A percentile compares a stretch with the other conserved stretches of the same genome.
Conservation (phyloP, 64 coral and sea anemone species). For the Montipora efflorescens region DNA sequence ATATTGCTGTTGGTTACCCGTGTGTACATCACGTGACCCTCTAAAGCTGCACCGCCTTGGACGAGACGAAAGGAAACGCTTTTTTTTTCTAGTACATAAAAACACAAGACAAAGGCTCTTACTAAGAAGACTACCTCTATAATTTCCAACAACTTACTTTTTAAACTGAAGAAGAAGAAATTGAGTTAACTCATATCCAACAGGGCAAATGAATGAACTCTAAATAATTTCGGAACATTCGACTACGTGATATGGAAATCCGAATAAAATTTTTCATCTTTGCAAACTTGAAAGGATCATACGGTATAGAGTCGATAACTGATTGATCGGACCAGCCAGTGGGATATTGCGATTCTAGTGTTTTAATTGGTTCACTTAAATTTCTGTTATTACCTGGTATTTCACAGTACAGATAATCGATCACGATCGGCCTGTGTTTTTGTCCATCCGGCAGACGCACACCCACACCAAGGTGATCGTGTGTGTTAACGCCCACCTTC, state of each 20-base stretch:
- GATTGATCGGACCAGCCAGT: too few relatives aligned
- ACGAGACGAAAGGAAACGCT: slow-evolving; percentile 4
- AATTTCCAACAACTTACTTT: too few relatives aligned
- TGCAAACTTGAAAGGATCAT: too few relatives aligned
- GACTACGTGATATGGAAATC: too few relatives aligned
- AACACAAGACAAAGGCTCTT: not conserved
- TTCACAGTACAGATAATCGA: slow-evolving; percentile 9
- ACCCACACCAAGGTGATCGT: slow-evolving; percentile 41
- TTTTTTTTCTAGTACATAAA: slow-evolving; percentile 2
- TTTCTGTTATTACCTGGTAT: slow-evolving; percentile 34
- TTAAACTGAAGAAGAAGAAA: too few relatives aligned
- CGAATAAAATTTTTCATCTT: too few relatives aligned
- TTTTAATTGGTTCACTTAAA: not conserved
- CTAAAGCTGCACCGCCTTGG: not conserved
- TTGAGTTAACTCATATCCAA: too few relatives aligned
- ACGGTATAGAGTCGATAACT: too few relatives aligned
- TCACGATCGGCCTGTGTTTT: slow-evolving; percentile 13
- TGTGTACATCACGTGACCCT: slow-evolving; percentile 17
- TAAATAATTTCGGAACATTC: too few relatives aligned
- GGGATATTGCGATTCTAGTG: too few relatives aligned
- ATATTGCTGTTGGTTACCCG: not conserved
- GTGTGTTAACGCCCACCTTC: slow-evolving; percentile 14
- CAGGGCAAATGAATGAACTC: too few relatives aligned
- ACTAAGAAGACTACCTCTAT: not conserved
- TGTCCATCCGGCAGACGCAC: slow-evolving; percentile 16